A percentile compares a stretch with the other conserved stretches of the same genome.
These are phyloP conservation scores for Geothlypis trichas DNA, from an alignment of 2,113 vertebrate species.

Conservation along the genomic window DNA sequence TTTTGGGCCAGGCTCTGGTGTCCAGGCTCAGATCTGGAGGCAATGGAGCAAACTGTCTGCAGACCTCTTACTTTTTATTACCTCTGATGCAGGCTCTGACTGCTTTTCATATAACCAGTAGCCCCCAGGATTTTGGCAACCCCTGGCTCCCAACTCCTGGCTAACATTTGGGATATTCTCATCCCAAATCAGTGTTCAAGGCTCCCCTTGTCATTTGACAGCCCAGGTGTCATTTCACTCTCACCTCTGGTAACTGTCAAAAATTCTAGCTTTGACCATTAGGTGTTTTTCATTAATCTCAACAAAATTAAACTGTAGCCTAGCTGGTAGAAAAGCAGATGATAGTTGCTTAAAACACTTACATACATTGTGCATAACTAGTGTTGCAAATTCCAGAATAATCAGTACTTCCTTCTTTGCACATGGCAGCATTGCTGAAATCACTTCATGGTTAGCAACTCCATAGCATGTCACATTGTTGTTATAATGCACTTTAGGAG, in stretches of 20 bases:
- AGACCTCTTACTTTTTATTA: not conserved
- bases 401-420: not conserved
- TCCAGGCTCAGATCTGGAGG: not conserved
- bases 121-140: not conserved
- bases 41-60: not conserved
- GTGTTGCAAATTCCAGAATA: not conserved
- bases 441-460: not conserved
- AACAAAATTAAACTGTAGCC: not conserved
- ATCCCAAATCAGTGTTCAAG: not conserved
- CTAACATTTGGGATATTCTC: rapidly evolving
- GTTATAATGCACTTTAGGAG: not conserved
- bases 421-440: not conserved
- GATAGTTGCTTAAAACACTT: not conserved
- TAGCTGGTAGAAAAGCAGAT: not conserved
- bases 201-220: not conserved
- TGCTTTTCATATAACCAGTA: not conserved
- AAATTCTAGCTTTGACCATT: not conserved
- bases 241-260: not conserved
- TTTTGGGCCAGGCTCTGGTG: not conserved
- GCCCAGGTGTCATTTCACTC: not conserved
- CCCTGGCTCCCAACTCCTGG: rapidly evolving
- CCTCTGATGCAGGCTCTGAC: not conserved
- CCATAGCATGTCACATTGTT: not conserved
- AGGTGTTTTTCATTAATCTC: not conserved
- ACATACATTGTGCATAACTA: too few relatives aligned